A percentile compares a stretch with the other conserved stretches of the same genome.
phyloP scores from a whole-genome alignment of 2,888 invertebrate genomes.

The Panzeria rudis region DNA sequence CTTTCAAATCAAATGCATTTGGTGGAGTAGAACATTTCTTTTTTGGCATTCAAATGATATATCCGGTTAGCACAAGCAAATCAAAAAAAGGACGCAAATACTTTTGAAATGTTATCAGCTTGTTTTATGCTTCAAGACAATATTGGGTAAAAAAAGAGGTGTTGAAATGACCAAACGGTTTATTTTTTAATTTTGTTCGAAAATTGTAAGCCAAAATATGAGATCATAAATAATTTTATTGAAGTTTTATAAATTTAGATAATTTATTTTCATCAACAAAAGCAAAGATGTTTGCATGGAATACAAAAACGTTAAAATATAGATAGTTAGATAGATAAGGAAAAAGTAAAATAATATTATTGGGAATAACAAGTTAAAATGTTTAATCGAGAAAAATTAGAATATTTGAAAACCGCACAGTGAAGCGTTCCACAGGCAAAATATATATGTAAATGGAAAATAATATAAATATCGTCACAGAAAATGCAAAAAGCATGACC shows the following conservation, averaged over 20 bases:
- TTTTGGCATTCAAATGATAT: conserved; percentile 67
- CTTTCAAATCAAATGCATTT: conserved; percentile 36
- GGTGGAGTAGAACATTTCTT: conserved; percentile 29
- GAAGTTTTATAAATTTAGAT: not conserved
- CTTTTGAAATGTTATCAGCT: conserved; percentile 53
- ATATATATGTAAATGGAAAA: no score
- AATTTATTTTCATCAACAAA: not conserved
- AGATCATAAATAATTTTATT: not conserved
- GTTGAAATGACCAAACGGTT: conserved; percentile 25
- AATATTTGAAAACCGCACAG: no score
- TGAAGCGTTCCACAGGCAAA: no score
- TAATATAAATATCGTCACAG: no score
- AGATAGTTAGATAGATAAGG: no score
- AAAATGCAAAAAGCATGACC: no score
- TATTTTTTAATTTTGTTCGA: not conserved
- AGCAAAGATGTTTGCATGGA: no score
- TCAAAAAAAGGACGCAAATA: conserved; percentile 5
- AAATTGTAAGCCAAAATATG: conserved; percentile 2
- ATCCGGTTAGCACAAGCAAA: conserved; percentile 44
- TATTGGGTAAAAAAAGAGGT: not conserved
- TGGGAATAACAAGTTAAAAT: no score
- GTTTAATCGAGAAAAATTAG: no score
- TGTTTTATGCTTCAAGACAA: conserved; percentile 50
- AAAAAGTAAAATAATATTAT: no score
- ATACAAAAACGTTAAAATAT: no score